Conservation (phyloP, 2,888 invertebrate genomes). For the Pollenia labialis region DNA sequence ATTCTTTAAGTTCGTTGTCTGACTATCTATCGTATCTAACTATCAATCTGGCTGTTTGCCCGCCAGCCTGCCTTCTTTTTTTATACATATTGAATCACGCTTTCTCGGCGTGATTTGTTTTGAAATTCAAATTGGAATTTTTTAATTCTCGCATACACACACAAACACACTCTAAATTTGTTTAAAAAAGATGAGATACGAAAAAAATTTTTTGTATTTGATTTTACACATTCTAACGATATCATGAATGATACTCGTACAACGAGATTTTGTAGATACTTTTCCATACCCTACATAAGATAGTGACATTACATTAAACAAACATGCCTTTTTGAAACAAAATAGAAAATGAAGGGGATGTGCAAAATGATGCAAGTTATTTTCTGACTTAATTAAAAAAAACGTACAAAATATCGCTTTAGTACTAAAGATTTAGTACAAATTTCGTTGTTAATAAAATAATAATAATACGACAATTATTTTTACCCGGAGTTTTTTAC, state of each 20-base stretch:
- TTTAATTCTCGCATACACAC: slow-evolving; percentile 33
- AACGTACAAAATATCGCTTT: too few species aligned
- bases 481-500: too few species aligned
- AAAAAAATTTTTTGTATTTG: slow-evolving; percentile 4
- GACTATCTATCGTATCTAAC: not conserved
- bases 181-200: slow-evolving; percentile 14
- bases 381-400: too few species aligned
- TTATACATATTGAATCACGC: slow-evolving; percentile 61
- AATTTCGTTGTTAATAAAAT: too few species aligned
- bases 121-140: slow-evolving; percentile 66
- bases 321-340: not conserved
- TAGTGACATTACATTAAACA: not conserved
- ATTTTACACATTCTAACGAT: slow-evolving; percentile 21
- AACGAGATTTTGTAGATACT: slow-evolving; percentile 18
- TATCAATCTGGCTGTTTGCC: slow-evolving; percentile 21
- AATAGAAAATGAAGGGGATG: not conserved
- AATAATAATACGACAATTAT: too few species aligned
- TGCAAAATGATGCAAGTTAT: not conserved
- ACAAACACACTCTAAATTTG: not conserved
- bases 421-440: too few species aligned
- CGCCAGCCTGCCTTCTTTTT: slow-evolving; percentile 25
- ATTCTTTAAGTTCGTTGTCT: not conserved
- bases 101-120: slow-evolving; percentile 67
- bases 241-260: not conserved
- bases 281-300: slow-evolving; percentile 33